Conservation (phyloP, 2,113 vertebrate species). For the Mesoclemmys tuberculata region DNA sequence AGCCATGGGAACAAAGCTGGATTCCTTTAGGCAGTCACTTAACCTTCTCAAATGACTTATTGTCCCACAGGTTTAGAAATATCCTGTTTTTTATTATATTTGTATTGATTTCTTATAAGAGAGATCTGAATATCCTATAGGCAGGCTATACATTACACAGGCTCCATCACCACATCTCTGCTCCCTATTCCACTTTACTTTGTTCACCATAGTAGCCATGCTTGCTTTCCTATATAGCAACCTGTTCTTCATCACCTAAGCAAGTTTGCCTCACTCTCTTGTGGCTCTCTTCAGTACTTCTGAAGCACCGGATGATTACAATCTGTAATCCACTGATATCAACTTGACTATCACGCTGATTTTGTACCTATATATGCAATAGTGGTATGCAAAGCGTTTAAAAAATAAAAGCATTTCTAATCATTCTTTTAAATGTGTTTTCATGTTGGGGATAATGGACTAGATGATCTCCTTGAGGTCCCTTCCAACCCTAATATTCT, state of each 20-base stretch:
- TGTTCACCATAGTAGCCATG: neutral
- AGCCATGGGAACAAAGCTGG: neutral
- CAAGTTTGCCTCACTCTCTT: neutral
- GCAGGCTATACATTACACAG: neutral
- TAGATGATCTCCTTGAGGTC: too few relatives aligned
- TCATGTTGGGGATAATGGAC: rapidly evolving
- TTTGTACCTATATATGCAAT: conserved; percentile 21
- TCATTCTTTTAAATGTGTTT: neutral
- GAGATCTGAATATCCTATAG: neutral
- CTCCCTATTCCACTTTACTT: neutral
- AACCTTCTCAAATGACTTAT: neutral
- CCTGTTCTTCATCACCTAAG: neutral
- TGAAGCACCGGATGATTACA: neutral
- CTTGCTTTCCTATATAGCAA: neutral
- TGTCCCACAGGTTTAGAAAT: neutral
- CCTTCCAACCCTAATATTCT: too few relatives aligned
- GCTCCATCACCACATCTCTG: neutral
- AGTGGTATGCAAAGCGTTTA: conserved; percentile 31
- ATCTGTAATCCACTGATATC: neutral
- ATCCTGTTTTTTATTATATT: neutral
- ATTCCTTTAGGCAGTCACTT: neutral
- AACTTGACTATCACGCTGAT: neutral
- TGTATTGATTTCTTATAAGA: neutral
- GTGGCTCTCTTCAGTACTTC: neutral
- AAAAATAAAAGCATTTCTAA: neutral